Base-by-base conservation (phyloP, 2,888 invertebrate genomes). In the Folsomia manolachei region DNA sequence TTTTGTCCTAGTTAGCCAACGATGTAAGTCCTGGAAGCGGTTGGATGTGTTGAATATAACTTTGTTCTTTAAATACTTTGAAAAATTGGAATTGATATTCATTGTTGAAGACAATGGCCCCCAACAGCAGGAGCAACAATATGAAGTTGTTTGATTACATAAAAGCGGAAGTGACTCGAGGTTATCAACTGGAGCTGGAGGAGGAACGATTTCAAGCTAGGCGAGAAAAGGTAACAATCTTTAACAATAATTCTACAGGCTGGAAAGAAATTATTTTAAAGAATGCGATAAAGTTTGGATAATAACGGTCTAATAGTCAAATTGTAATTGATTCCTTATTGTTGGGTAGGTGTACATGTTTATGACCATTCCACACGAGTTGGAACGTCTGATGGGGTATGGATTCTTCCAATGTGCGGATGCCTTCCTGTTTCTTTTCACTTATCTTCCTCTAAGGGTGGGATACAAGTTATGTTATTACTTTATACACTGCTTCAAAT, bases 331-430 rank as follows among this genome's bases (percentile, higher is more conserved):
- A 61, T 66, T 24, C 19, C 27, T 56, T 39, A 9, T 67, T 63
- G 65, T 23, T 53, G 27, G 23, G 27, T 21, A 69, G 86, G 94
- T 98, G 63, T 98, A 98, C 84, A 95, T 95, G 0, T 98, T 98
- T 83, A 92, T 98, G 87, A 92, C 92, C 86, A 95, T 98, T 83
- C 95, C 99, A 1, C 87, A 91, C 81, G 94, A 97, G 85, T 87
- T 94, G 53, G 95, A 95, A 83, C 92, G 93, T 82, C 96, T 96
- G 82, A 93, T 97, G 90, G 88, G 88, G 0, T 97, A 95, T 86
- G 97, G 96, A 39, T 94, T 95, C 82, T 91, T 96, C 85, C 94
- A 94, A 85, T 98, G 98, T 86, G 91, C 94, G 27, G 99, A 99
- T 85, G 97, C 97, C 23, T 95, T 99, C 85, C 87, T 98, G 69